Conservation (phyloP, 2,113 vertebrate species). For the Narcine bancroftii region DNA sequence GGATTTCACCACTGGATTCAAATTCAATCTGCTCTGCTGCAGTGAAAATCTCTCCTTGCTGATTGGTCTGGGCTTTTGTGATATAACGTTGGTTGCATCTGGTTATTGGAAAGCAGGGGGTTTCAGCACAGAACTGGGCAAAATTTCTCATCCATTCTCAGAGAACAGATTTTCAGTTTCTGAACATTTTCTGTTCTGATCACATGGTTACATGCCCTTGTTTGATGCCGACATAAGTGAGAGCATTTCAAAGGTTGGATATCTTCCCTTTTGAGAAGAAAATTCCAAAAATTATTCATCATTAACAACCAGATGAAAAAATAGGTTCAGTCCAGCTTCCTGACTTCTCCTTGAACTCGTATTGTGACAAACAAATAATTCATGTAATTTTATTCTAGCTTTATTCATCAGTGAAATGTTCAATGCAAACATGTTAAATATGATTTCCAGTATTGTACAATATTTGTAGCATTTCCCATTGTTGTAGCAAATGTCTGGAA, state of each 20-base stretch:
- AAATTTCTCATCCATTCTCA: neutral
- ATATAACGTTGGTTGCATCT: neutral
- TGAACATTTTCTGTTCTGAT: neutral
- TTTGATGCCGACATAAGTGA: neutral
- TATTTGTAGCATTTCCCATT: neutral
- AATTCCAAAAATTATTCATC: neutral
- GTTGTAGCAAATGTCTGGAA: neutral
- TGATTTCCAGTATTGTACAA: neutral
- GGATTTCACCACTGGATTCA: neutral
- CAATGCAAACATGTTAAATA: neutral
- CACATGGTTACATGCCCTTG: neutral
- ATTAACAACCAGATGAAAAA: neutral
- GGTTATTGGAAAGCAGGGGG: neutral
- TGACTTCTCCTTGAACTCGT: neutral
- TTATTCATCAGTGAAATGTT: neutral
- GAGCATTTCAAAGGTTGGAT: neutral
- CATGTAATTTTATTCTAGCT: neutral
- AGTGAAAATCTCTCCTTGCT: neutral
- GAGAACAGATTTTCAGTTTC: neutral
- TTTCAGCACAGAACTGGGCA: neutral
- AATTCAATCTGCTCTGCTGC: neutral
- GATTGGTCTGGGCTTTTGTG: neutral
- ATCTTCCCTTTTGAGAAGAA: neutral
- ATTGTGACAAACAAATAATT: neutral
- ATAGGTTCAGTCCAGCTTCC: neutral